Evolutionary conservation across 2,888 invertebrate species (phyloP), one percentile per base, ranked within the genome.

Genomic region (Orchesellides sinensis): DNA sequence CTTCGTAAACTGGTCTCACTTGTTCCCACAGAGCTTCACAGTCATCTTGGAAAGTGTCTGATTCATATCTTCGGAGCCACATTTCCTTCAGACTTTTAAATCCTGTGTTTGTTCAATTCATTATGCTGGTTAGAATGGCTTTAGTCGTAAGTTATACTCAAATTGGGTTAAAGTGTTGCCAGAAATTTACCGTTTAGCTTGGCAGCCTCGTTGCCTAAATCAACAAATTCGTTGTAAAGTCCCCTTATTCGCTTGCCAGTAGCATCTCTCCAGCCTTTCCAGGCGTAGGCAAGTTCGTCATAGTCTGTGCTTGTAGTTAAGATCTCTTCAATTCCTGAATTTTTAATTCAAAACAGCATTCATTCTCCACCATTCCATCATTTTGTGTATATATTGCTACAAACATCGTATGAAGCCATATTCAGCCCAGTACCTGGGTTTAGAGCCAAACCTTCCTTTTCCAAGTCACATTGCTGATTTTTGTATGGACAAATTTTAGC

Each of bases 61-160:
- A 89, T 86, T 96, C 96, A 89, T 96, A 98, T 0, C 94, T 94
- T 89, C 95, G 94, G 91, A 95, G 94, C 97, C 98, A 97, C 74
- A 74, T 70, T 61, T 73, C 73, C 40, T 81, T 80, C 59, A 83
- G 19, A 69, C 17, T 65, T 12, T 17, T 35, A 35, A 73, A 78
- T 10, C 61, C 80, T 81, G 19, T 29, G 32, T 29, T 6, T 63
- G 8, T 21, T 54, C 12, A 45, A 49, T 10, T 25, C 6, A 49
- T 69, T 69, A 10, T 32, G 32, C 10, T 14, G 29, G 29, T 8
- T 29, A n/a, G n/a, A n/a, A n/a, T n/a, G n/a, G n/a, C n/a, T n/a
- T n/a, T n/a, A n/a, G n/a, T n/a, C n/a, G n/a, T n/a, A n/a, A n/a
- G n/a, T n/a, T n/a, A n/a, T n/a, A n/a, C n/a, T n/a, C n/a, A n/a